Evolutionary conservation across 1,140 invertebrate genomes (phyloP).

Genomic region (Periplaneta americana): DNA sequence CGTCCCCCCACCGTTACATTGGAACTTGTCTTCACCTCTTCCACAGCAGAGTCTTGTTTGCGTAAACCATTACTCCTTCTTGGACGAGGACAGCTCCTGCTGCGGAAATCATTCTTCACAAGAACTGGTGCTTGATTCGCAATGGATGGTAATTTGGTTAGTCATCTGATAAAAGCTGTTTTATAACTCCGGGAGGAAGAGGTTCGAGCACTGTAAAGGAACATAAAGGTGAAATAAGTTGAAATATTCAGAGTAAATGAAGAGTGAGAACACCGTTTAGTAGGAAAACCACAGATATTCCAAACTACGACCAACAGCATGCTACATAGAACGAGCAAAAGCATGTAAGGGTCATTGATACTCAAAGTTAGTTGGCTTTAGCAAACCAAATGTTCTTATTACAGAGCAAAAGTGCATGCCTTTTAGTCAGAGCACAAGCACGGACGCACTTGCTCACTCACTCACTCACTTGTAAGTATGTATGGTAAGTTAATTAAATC

Average conservation of each 20-base stretch:
- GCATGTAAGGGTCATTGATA: no score
- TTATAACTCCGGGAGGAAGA: conserved; percentile 40
- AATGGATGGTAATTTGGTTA: conserved; percentile 33
- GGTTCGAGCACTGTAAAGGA: conserved; percentile 43
- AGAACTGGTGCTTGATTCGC: conserved; percentile 6
- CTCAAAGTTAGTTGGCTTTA: no score
- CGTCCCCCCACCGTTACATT: neutral
- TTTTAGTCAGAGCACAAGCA: no score
- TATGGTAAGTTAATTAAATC: no score
- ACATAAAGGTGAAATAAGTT: neutral
- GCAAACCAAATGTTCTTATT: no score
- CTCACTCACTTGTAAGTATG: no score
- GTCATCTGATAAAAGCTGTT: conserved; percentile 48
- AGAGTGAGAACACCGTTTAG: conserved; percentile 23
- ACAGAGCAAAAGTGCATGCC: no score
- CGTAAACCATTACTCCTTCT: neutral
- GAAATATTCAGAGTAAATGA: neutral
- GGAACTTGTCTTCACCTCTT: neutral
- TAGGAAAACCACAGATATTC: neutral
- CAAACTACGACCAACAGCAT: neutral
- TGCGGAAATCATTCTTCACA: conserved; percentile 11
- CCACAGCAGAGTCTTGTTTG: neutral
- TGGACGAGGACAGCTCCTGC: conserved; percentile 4
- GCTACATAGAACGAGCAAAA: neutral
- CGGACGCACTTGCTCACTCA: no score